Evolutionary conservation across 2,888 invertebrate species (phyloP), one percentile per base, ranked within the genome.

Genomic region (Drosophila kambysellisi): DNA sequence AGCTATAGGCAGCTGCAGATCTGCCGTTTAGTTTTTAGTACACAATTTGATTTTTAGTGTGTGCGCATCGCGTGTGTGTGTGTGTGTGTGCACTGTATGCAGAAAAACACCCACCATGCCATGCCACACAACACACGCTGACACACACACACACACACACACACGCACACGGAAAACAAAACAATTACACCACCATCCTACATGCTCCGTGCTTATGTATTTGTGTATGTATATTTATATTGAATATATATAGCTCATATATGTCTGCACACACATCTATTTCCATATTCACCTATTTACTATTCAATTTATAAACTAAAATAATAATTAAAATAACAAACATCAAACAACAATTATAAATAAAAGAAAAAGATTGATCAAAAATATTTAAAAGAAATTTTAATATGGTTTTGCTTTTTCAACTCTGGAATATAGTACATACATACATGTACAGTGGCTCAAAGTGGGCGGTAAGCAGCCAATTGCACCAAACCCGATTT

Each of bases 1-100:
- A 84, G 89, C 84, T 84, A 89, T 76, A 60, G 84, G 89, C 84
- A 88, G 89, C 84, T 70, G 43, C 41, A 60, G 89, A 70, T 74
- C 87, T 84, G 84, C 89, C 89, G 69, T 71, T 84, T 87, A 89
- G 85, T 89, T 84, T 61, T 89, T 84, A 87, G 85, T 82, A 82
- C 88, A 79, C 85, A 83, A 65, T 78, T 81, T 73, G 70, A 76
- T 77, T 70, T 70, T 82, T 64, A 51, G 75, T 70, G 69, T 69
- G 68, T 71, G 46, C 7, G 20, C 46, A 46, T 25, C 8, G 46
- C 15, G 72, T 46, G 43, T 56, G 57, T 41, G 46, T 43, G 48
- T 12, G 41, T 33, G 41, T 29, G n/a, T 30, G 20, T 57, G 39
- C 43, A 25, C 25, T 43, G 41, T 33, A 32, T 3, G 30, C 41